Evolutionary conservation across 2,797 vertebrate genomes (phyloP), one percentile per base, ranked within the genome.

Genomic region (Schizopygopsis pylzovi): DNA sequence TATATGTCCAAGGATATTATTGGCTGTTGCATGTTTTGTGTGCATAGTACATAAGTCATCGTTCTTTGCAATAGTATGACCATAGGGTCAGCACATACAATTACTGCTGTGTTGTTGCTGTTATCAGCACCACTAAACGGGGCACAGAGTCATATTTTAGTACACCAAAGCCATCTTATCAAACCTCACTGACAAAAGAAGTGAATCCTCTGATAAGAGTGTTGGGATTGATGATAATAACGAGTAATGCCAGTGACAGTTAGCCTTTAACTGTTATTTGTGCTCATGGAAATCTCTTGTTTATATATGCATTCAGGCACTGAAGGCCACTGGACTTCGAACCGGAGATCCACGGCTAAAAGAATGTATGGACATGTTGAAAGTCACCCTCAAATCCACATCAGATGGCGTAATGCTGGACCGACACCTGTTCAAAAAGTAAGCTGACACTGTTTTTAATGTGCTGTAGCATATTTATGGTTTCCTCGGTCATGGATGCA

Each of bases 401-500:
- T 91, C 97, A 81, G 98, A 99, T 91, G 98, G 98, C 33, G 97
- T 99, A 61, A 98, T 97, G 91, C 95, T 99, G 90, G 98, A 99
- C 95, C 96, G 96, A 92, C 97, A 98, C 89, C 96, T 97, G 43
- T 99, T 99, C 92, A 99, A 99, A 94, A 99, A 97, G 98, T 99
- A 95, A 96, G 93, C 8, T 20, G 20, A 22, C 71, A 22, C 22
- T 45, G n/a, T 84, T 52, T 33, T 67, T 68, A 70, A 15, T 0
- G 61, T 80, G 81, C 72, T 87, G 37, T 61, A 71, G 67, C 81
- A 85, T 75, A 84, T 84, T 67, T n/a, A 6, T 49, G 12, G 56
- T 59, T 59, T 59, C 22, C 20, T 22, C 25, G 1, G 33, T 56
- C 1, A 10, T 41, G 33, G 12, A 59, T 11, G 56, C 22, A n/a